Conservation (phyloP, 2,113 vertebrate species). For the Entomyzon cyanotis region DNA sequence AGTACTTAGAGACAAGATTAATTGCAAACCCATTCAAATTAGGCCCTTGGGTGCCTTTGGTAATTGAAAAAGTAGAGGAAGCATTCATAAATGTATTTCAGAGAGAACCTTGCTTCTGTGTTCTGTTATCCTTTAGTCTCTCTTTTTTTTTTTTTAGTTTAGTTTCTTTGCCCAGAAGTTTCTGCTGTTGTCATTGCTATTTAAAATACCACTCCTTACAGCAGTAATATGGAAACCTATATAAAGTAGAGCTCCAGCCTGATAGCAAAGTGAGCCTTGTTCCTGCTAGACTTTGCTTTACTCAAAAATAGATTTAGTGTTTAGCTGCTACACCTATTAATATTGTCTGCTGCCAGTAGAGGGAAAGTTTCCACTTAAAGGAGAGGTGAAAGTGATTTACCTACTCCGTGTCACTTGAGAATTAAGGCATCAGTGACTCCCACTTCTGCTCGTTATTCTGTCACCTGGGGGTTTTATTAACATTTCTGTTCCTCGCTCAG, state of each 20-base stretch:
- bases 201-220: not conserved
- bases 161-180: not conserved
- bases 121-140: not conserved
- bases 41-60: not conserved
- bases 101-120: not conserved
- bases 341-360: not conserved
- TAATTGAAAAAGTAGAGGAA: not conserved
- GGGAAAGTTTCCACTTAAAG: not conserved
- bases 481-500: conserved; percentile 65
- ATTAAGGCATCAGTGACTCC: not conserved
- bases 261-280: not conserved
- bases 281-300: not conserved
- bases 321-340: not conserved
- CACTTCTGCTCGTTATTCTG: not conserved
- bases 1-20: not conserved
- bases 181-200: not conserved
- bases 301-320: not conserved
- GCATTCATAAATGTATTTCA: not conserved
- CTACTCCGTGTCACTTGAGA: not conserved
- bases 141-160: not conserved
- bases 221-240: not conserved
- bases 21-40: not conserved
- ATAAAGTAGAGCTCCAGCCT: not conserved
- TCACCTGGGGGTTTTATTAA: not conserved
- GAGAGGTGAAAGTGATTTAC: not conserved